These are phyloP conservation scores for Molorchus minor DNA, from an alignment of 2,888 invertebrate species.

Conservation along the genomic window DNA sequence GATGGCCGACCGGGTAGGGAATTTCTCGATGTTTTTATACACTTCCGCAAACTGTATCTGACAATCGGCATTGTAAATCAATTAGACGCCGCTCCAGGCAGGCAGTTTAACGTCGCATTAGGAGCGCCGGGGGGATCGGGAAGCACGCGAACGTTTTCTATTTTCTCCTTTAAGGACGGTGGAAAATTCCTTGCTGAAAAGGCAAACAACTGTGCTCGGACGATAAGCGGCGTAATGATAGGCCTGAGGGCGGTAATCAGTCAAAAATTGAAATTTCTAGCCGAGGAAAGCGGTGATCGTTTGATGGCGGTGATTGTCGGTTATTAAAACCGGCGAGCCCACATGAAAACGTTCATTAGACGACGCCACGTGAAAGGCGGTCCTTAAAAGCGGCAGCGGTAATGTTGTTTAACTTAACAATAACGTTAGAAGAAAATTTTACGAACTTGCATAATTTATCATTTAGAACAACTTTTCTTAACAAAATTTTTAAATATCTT, in stretches of 20 bases:
- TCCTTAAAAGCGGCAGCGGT: too few relatives aligned
- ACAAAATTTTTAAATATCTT: too few relatives aligned
- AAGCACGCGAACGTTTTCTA: neutral
- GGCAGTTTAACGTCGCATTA: neutral
- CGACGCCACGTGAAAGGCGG: too few relatives aligned
- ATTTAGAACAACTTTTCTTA: too few relatives aligned
- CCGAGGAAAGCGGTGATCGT: neutral
- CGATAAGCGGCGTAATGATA: constrained; percentile 4
- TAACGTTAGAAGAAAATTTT: too few relatives aligned
- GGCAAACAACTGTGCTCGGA: neutral
- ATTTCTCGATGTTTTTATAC: too few relatives aligned
- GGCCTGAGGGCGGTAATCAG: constrained; percentile 4
- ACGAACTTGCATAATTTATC: too few relatives aligned
- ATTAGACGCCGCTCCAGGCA: neutral
- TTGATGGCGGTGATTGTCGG: neutral
- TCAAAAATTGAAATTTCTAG: constrained; percentile 3
- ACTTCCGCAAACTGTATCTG: neutral
- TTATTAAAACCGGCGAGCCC: neutral
- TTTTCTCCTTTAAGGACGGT: neutral
- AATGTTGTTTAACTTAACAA: too few relatives aligned
- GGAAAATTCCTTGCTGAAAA: neutral
- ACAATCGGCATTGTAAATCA: neutral
- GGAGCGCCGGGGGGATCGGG: constrained; percentile 21
- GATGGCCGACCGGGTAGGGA: too few relatives aligned
- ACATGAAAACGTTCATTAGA: neutral